phyloP scores from a whole-genome alignment of 37 sponge, comb jelly and placozoan species.

The Hormiphora californensis region DNA sequence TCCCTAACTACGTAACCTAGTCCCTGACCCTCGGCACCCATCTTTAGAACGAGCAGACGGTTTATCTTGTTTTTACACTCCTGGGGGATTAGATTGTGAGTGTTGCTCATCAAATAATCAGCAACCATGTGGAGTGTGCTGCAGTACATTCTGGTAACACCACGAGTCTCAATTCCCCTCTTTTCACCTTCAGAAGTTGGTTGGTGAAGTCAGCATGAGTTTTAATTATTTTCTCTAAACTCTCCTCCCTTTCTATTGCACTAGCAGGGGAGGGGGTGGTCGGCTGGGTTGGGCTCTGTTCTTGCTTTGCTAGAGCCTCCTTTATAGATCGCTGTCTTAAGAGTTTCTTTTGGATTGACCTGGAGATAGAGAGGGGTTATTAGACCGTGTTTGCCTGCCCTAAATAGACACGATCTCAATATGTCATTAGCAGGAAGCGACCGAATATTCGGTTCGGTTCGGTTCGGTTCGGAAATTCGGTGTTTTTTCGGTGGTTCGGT shows the following conservation, averaged over 20 bases:
- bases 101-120: background rate
- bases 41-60: conserved; percentile 57
- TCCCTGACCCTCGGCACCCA: conserved; percentile 54
- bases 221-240: conserved; percentile 9
- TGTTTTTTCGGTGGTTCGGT: too few species aligned
- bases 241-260: background rate
- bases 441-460: too few species aligned
- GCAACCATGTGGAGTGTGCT: background rate
- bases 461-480: too few species aligned
- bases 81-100: background rate
- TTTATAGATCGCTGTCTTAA: background rate
- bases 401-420: too few species aligned
- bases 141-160: background rate
- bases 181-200: background rate
- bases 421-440: too few species aligned
- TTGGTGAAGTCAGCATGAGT: conserved; percentile 38
- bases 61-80: conserved; percentile 54
- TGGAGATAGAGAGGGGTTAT: too few species aligned
- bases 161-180: background rate
- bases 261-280: background rate
- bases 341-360: too few species aligned
- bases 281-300: background rate
- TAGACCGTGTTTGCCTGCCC: too few species aligned
- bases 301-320: conserved; percentile 1
- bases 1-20: conserved; percentile 54